Evolutionary conservation across 2,888 invertebrate genomes (phyloP).

Genomic region (Rotaria macrura): DNA sequence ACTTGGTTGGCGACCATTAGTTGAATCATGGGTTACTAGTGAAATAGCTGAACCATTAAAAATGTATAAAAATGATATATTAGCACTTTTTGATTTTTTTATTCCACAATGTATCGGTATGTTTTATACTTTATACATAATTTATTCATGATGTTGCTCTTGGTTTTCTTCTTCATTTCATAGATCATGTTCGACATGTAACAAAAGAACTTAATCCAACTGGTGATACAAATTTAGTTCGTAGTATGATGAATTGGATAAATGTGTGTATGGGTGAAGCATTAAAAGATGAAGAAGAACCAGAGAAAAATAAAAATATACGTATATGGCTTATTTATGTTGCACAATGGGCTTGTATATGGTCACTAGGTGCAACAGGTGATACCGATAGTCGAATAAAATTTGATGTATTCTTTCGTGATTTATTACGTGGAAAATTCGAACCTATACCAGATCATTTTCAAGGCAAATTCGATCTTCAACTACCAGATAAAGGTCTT

Average conservation of each 20-base stretch:
- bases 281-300: slow-evolving; percentile 41
- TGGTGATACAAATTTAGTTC: slow-evolving; percentile 55
- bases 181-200: slow-evolving; percentile 28
- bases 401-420: slow-evolving; percentile 66
- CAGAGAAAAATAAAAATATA: slow-evolving; percentile 59
- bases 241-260: slow-evolving; percentile 63
- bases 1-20: slow-evolving; percentile 70
- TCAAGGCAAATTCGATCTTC: slow-evolving; percentile 61
- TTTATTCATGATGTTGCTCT: too few relatives aligned
- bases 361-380: slow-evolving; percentile 74
- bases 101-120: slow-evolving; percentile 66
- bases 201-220: slow-evolving; percentile 37
- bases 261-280: slow-evolving; percentile 65
- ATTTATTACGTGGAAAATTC: slow-evolving; percentile 46
- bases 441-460: slow-evolving; percentile 57
- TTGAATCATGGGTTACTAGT: slow-evolving; percentile 69
- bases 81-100: slow-evolving; percentile 58
- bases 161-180: not conserved
- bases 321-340: slow-evolving; percentile 52
- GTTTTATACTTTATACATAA: too few relatives aligned
- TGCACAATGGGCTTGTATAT: slow-evolving; percentile 64
- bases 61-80: slow-evolving; percentile 57
- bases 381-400: slow-evolving; percentile 63
- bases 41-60: slow-evolving; percentile 52
- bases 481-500: slow-evolving; percentile 64